Conservation (phyloP, 2,113 vertebrate genomes). For the Recurvirostra avosetta region DNA sequence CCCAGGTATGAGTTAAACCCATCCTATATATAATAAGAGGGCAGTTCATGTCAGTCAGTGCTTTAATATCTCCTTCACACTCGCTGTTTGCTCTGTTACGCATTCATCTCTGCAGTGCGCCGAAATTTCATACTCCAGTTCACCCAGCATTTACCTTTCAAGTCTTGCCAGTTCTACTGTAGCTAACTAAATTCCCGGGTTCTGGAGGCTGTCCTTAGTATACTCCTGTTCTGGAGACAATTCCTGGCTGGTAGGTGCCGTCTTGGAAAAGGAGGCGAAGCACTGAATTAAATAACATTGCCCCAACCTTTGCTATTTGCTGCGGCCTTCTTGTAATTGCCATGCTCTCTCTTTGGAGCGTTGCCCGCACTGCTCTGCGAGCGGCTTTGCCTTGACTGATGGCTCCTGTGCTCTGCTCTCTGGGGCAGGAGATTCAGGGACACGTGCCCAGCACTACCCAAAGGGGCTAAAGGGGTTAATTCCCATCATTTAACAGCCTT, state of each 20-base stretch:
- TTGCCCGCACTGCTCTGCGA: accelerated
- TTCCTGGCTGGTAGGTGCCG: not conserved
- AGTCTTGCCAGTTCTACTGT: not conserved
- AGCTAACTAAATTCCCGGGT: not conserved
- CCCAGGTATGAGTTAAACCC: not conserved
- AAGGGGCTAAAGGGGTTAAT: not conserved
- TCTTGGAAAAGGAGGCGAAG: not conserved
- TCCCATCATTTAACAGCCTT: not conserved
- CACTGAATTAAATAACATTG: not conserved
- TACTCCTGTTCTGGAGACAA: not conserved
- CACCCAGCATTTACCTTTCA: not conserved
- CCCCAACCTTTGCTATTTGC: not conserved
- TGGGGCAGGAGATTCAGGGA: not conserved
- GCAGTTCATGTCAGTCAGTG: not conserved
- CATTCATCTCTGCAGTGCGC: accelerated
- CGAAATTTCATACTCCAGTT: not conserved
- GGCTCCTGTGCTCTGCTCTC: not conserved
- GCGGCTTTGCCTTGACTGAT: not conserved
- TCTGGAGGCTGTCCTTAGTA: not conserved
- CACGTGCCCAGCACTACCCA: not conserved
- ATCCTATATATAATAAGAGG: not conserved
- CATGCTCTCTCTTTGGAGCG: not conserved
- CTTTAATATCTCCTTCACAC: not conserved
- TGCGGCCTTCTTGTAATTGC: not conserved
- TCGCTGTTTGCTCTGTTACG: not conserved